phyloP scores from a whole-genome alignment of 2,113 vertebrate genomes.

The Brachionichthys hirsutus region DNA sequence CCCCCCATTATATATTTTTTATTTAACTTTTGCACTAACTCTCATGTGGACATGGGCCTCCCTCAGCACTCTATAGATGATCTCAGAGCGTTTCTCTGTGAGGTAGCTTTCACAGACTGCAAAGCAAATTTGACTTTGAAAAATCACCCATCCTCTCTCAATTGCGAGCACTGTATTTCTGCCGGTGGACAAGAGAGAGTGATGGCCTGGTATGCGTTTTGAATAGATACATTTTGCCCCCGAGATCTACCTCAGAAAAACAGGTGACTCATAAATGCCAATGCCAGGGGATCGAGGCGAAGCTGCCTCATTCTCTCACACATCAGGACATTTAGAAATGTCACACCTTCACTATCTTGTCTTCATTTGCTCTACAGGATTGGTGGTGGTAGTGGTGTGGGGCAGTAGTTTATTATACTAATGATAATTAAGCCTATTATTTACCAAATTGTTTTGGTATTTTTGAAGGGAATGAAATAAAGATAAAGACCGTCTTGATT shows the following conservation, averaged over 20 bases:
- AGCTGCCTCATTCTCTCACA: slow-evolving; percentile 61
- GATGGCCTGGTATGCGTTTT: slow-evolving; percentile 60
- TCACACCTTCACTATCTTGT: slow-evolving; percentile 56
- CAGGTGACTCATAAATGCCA: slow-evolving; percentile 75
- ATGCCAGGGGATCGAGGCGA: slow-evolving; percentile 51
- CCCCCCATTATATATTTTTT: not conserved
- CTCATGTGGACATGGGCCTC: slow-evolving; percentile 17
- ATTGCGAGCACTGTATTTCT: slow-evolving; percentile 38
- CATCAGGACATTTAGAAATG: slow-evolving; percentile 74
- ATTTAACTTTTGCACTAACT: slow-evolving; percentile 30
- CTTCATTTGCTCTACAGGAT: slow-evolving; percentile 35
- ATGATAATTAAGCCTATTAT: slow-evolving; percentile 53
- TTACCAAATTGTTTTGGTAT: slow-evolving; percentile 35
- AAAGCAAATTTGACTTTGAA: slow-evolving; percentile 62
- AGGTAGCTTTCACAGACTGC: slow-evolving; percentile 29
- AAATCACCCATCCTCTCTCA: slow-evolving; percentile 43
- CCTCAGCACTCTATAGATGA: slow-evolving; percentile 30
- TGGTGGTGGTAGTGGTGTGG: no score
- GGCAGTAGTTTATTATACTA: slow-evolving; percentile 26
- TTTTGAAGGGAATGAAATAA: slow-evolving; percentile 38
- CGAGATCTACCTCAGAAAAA: slow-evolving; percentile 62
- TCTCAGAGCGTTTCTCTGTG: slow-evolving; percentile 33
- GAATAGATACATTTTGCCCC: slow-evolving; percentile 64
- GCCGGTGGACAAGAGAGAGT: slow-evolving; percentile 54
- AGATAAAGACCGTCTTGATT: slow-evolving; percentile 48